Base-by-base conservation (phyloP, 2,888 invertebrate species). In the Fragum whitleyi region DNA sequence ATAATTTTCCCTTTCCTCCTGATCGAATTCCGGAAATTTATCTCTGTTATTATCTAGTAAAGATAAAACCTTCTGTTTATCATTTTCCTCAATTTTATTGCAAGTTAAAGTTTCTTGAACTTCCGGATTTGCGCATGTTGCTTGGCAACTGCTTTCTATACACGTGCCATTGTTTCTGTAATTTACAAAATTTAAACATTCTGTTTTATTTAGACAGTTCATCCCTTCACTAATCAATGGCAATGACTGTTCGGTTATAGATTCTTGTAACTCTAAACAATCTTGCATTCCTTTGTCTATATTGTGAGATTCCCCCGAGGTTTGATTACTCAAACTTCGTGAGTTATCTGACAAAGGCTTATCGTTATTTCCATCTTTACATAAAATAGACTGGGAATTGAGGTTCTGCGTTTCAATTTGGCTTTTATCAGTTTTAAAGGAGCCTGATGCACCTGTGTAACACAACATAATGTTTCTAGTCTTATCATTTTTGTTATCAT, bases 381-480 rank as follows among this genome's bases (percentile, higher is more conserved):
- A 74, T 74, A 65, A 74, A 74, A 53, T 53, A 65, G 67, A 36
- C 16, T 67, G 21, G 32, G 36, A 67, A 26, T 26, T 36, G 53
- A 51, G 51, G 16, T 53, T 23, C n/a, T 65, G 62, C 36, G 51
- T 55, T 55, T 65, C 42, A 57, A 68, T 71, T 47, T 74, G 78
- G 65, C 78, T 82, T 75, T 79, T 73, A 79, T 62, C 68, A 68
- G 26, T 39, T 32, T 19, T 57, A 47, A 51, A 59, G 39, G 65
- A 28, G 47, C 28, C 55, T 26, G 32, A 28, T 68, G 76, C 82
- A 82, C 78, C 82, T 82, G 80, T 76, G 69, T 53, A 36, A 29
- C 26, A 51, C 19, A n/a, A 51, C 29, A 21, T 23, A 26, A 51
- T 71, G 74, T 65, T 51, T 51, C 39, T 57, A 19, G 9, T 21